A percentile compares a stretch with the other conserved stretches of the same genome.
These are phyloP conservation scores for Athalia rosae DNA, from an alignment of 2,888 invertebrate species.

Conservation along the genomic window DNA sequence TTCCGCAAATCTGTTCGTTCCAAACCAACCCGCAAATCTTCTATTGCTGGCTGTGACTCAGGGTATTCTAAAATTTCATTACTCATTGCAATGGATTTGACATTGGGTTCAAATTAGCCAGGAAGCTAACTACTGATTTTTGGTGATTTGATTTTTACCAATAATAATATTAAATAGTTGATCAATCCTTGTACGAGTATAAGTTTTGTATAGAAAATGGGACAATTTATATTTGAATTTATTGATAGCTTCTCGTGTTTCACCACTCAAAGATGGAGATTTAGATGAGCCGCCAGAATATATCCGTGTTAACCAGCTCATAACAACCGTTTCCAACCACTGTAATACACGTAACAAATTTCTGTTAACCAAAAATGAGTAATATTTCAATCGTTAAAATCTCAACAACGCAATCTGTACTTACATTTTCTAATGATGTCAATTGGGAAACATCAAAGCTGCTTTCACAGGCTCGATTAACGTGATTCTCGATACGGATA, in stretches of 20 bases:
- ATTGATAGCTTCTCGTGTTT: slow-evolving; percentile 77
- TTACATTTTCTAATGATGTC: slow-evolving; percentile 82
- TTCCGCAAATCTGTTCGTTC: slow-evolving; percentile 89
- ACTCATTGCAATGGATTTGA: neutral
- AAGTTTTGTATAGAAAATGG: slow-evolving; percentile 91
- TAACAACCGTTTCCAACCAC: slow-evolving; percentile 91
- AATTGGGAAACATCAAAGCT: slow-evolving; percentile 91
- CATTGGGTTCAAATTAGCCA: neutral
- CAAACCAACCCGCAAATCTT: slow-evolving; percentile 90
- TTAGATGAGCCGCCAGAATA: slow-evolving; percentile 82
- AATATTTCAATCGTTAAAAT: slow-evolving; percentile 7
- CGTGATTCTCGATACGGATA: slow-evolving; percentile 87
- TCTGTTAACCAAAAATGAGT: neutral
- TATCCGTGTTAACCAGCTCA: slow-evolving; percentile 90
- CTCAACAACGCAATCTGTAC: slow-evolving; percentile 26
- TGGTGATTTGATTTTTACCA: slow-evolving; percentile 72
- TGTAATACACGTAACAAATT: slow-evolving; percentile 67
- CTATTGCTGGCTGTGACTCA: slow-evolving; percentile 93
- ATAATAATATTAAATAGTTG: slow-evolving; percentile 97
- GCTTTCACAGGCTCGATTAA: slow-evolving; percentile 89
- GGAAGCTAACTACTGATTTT: slow-evolving; percentile 12
- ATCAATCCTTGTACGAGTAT: slow-evolving; percentile 90
- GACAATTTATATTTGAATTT: slow-evolving; percentile 85
- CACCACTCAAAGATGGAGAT: slow-evolving; percentile 76
- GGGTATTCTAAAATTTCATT: slow-evolving; percentile 84